Evolutionary conservation across 2,888 invertebrate genomes (phyloP).

Genomic region (Orgyia antiqua): DNA sequence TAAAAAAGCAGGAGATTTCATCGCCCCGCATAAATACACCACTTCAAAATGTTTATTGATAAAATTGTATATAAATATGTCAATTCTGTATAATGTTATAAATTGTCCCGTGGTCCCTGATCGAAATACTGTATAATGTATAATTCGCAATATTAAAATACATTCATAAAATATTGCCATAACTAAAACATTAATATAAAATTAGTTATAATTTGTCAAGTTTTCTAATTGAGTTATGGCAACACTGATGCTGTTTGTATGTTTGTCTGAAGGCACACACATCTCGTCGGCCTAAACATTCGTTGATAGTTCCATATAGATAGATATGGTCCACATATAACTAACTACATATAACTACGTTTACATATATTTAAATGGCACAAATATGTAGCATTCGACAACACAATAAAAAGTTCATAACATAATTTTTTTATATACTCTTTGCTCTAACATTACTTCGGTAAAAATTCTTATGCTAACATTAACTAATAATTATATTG

Average conservation of each 20-base stretch:
- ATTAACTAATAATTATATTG: constrained; percentile 33
- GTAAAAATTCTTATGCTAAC: constrained; percentile 52
- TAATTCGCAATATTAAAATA: background rate
- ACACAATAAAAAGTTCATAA: constrained; percentile 35
- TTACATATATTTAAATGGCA: constrained; percentile 63
- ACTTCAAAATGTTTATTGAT: constrained; percentile 17
- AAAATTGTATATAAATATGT: constrained; percentile 20
- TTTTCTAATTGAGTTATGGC: constrained; percentile 16
- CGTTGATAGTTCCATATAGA: constrained; percentile 21
- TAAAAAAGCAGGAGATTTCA: background rate
- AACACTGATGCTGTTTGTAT: constrained; percentile 12
- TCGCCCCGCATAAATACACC: constrained; percentile 11
- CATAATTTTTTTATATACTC: constrained; percentile 46
- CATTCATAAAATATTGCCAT: constrained; percentile 11
- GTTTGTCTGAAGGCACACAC: constrained; percentile 31
- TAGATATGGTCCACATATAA: constrained; percentile 35
- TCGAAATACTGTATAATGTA: constrained; percentile 34
- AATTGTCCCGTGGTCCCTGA: constrained; percentile 41
- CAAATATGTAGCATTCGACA: constrained; percentile 64
- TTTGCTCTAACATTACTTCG: constrained; percentile 71
- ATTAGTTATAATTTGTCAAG: constrained; percentile 3
- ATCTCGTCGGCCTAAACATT: constrained; percentile 31
- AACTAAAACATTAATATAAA: constrained; percentile 3
- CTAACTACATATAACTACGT: constrained; percentile 39
- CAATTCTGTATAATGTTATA: constrained; percentile 24